Base-by-base conservation (phyloP, 2,797 vertebrate species). In the Sebastes vulpes region DNA sequence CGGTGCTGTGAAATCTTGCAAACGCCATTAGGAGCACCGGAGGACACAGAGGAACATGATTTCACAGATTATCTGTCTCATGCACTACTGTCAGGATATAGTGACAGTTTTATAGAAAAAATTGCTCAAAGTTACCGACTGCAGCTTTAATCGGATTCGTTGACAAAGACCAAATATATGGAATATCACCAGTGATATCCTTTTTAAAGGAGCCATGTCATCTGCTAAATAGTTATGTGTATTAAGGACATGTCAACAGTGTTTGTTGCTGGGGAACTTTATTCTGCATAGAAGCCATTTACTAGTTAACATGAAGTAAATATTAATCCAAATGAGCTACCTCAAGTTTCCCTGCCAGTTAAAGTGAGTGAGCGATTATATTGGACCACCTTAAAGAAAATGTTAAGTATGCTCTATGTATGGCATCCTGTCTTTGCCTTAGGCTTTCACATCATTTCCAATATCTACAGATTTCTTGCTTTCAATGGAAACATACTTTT, bases 321-420 rank as follows among this genome's bases (percentile, higher is more conserved):
- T 4, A 4, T 18, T 25, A 8, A 29, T 50, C 8, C 16, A 58
- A 26, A 42, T 57, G 25, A 26, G 32, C 25, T 20, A 1, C 3
- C 5, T 20, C 48, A 66, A 21, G 52, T 20, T 28, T 5, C 32
- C 12, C 48, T 23, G 7, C 7, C 9, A 3, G 6, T 65, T 18
- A n/a, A 42, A 58, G 14, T 18, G 16, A 18, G 12, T 9, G 31
- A 21, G n/a, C 11, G 12, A 21, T 23, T 53, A 6, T 56, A 9
- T 53, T 14, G 5, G 38, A 60, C n/a, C 28, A 23, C 9, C 57
- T 12, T 16, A 32, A 23, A 26, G 16, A 20, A 11, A 38, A n/a
- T 0, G 0, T 32, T n/a, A n/a, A 12, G 20, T 20, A 11, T 20
- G 21, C 54, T 26, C 1, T 16, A 0, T 50, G n/a, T n/a, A 1